Evolutionary conservation across 2,888 invertebrate species (phyloP).

Genomic region (Crocallis elinguaria): DNA sequence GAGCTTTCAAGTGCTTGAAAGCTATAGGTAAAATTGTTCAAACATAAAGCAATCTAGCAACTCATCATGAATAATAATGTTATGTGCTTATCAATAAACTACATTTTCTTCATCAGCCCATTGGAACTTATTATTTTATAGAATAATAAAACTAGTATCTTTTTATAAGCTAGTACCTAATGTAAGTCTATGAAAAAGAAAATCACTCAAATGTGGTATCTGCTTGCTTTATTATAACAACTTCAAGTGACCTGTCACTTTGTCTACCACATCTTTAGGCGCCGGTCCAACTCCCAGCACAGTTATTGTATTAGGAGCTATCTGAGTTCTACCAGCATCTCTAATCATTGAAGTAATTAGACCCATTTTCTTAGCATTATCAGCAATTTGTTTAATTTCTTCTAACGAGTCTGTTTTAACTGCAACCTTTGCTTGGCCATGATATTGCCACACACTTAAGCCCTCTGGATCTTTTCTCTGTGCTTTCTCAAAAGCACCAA

Average conservation of each 20-base stretch:
- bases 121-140: no score
- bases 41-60: no score
- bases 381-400: conserved; percentile 88
- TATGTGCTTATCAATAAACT: no score
- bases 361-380: conserved; percentile 88
- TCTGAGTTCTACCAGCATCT: conserved; percentile 97
- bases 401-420: conserved; percentile 91
- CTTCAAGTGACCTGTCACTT: conserved; percentile 95
- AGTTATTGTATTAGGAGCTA: conserved; percentile 94
- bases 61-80: no score
- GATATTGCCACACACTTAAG: conserved; percentile 83
- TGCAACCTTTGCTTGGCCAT: conserved; percentile 95
- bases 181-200: not conserved
- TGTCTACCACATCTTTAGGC: conserved; percentile 89
- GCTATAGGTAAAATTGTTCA: no score
- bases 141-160: no score
- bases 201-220: not conserved
- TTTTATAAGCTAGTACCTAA: no score
- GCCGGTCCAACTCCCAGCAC: conserved; percentile 98
- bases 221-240: conserved; percentile 84
- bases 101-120: no score
- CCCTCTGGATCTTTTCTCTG: conserved; percentile 85
- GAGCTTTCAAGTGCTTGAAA: no score
- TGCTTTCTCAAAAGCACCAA: conserved; percentile 92
- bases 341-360: conserved; percentile 90